phyloP scores from a whole-genome alignment of 92 coral and sea anemone genomes.

The Galaxea fascicularis region DNA sequence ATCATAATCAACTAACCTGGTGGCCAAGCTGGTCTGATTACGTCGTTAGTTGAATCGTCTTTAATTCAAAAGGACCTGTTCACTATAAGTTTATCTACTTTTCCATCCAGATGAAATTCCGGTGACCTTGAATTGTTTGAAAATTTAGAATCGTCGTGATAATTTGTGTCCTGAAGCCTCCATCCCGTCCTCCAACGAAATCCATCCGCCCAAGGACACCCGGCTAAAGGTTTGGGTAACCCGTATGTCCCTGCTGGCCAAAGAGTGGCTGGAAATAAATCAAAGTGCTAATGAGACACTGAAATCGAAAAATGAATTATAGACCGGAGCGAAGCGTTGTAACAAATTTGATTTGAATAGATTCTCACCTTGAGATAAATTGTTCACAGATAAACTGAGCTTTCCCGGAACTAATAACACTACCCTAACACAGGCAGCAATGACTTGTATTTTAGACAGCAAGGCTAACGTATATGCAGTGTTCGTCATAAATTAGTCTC shows the following conservation, averaged over 20 bases:
- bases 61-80: conserved; percentile 28
- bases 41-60: not conserved
- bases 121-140: conserved; percentile 28
- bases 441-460: no score
- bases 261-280: not conserved
- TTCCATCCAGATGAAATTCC: conserved; percentile 43
- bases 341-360: no score
- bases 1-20: not conserved
- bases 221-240: conserved; percentile 30
- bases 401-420: no score
- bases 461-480: no score
- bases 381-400: no score
- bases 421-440: no score
- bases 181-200: conserved; percentile 44
- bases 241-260: conserved; percentile 55
- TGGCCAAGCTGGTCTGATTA: not conserved
- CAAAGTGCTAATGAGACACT: no score
- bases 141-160: not conserved
- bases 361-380: no score
- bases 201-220: conserved; percentile 38
- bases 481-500: no score
- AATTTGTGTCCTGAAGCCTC: conserved; percentile 39
- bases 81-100: conserved; percentile 20
- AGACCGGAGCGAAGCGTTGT: no score
- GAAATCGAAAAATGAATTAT: no score